A percentile compares a stretch with the other conserved stretches of the same genome.
Evolutionary conservation across 2,797 vertebrate species (phyloP).

Genomic region (Hylomyscus alleni): DNA sequence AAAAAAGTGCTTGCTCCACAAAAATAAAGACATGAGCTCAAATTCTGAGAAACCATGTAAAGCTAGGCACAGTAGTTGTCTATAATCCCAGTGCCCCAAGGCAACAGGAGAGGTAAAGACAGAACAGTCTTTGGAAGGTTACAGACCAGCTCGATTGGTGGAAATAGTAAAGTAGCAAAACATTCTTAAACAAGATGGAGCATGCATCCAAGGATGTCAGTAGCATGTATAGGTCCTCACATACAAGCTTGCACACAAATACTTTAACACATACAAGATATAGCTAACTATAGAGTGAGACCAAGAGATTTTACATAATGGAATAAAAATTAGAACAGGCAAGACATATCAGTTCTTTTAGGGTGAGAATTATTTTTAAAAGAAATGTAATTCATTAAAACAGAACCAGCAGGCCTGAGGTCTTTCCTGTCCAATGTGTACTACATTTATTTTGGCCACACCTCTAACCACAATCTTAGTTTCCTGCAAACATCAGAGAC

Average conservation of each 20-base stretch:
- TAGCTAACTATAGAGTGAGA: neutral
- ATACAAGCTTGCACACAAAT: neutral
- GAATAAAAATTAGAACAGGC: neutral
- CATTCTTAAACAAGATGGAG: neutral
- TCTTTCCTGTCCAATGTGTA: neutral
- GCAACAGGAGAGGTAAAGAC: neutral
- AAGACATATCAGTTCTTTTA: neutral
- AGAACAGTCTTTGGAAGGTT: no score
- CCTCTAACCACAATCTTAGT: neutral
- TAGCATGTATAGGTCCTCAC: neutral
- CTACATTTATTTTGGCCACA: neutral
- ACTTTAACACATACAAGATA: neutral
- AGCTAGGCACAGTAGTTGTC: neutral
- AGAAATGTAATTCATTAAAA: neutral
- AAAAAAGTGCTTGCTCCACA: neutral
- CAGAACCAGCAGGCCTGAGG: neutral
- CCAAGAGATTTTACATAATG: neutral
- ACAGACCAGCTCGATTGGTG: accelerated
- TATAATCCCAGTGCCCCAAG: neutral
- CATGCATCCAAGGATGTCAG: neutral
- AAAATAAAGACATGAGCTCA: neutral
- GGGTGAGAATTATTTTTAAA: neutral
- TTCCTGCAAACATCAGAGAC: neutral
- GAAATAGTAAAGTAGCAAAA: neutral
- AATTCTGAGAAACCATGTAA: neutral